These are phyloP conservation scores for Propithecus perrieri DNA, from an alignment of 2,797 vertebrate species.

Conservation along the genomic window DNA sequence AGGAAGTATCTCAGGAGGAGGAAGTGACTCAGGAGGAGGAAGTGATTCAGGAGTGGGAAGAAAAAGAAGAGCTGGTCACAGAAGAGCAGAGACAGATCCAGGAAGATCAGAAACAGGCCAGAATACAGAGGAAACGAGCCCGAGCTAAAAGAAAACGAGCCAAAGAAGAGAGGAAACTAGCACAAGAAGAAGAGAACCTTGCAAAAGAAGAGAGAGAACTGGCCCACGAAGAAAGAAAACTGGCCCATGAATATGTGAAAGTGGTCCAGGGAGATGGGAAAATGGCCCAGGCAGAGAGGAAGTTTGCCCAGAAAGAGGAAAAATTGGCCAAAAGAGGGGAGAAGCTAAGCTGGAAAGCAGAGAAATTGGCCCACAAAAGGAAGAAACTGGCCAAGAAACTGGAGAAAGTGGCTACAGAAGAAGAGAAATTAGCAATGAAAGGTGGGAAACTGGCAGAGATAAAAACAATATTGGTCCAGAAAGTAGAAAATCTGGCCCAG, in stretches of 20 bases:
- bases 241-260: neutral
- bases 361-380: conserved; percentile 32
- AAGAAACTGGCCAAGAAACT: conserved; percentile 12
- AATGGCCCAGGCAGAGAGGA: neutral
- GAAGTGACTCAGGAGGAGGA: neutral
- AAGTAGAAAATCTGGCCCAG: neutral
- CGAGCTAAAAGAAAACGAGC: neutral
- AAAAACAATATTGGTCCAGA: neutral
- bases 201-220: conserved; percentile 55
- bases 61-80: neutral
- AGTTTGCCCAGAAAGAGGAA: neutral
- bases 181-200: conserved; percentile 51
- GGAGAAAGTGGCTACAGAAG: neutral
- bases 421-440: conserved; percentile 51
- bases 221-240: conserved; percentile 50
- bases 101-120: conserved; percentile 21
- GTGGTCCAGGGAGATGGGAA: neutral
- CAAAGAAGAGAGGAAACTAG: conserved; percentile 27
- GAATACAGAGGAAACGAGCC: neutral
- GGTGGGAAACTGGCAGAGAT: neutral
- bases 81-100: conserved; percentile 4
- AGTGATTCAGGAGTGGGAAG: neutral
- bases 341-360: neutral
- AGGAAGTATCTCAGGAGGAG: neutral
- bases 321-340: conserved; percentile 39